These are phyloP conservation scores for Podarcis muralis DNA, from an alignment of 2,113 vertebrate genomes.

Conservation along the genomic window DNA sequence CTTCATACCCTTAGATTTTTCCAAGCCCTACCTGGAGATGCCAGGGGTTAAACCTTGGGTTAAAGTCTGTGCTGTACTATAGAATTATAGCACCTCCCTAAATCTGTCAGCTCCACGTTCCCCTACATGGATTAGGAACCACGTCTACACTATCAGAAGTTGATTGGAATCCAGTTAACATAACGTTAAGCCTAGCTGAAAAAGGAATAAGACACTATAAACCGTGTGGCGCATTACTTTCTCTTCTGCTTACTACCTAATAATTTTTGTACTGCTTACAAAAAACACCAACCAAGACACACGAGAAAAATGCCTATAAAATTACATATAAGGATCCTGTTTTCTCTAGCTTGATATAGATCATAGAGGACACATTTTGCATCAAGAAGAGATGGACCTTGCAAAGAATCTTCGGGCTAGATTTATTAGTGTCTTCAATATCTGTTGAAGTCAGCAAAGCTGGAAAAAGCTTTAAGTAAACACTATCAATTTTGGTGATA, in stretches of 20 bases:
- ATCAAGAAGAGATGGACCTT: slow-evolving; percentile 45
- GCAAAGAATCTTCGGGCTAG: slow-evolving; percentile 52
- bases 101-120: too few relatives aligned
- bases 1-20: too few relatives aligned
- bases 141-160: background rate
- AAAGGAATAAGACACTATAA: background rate
- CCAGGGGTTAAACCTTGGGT: too few relatives aligned
- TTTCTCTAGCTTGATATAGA: slow-evolving; percentile 53
- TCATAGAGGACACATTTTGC: slow-evolving; percentile 54
- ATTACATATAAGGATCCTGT: slow-evolving; percentile 62
- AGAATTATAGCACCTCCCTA: too few relatives aligned
- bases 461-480: slow-evolving; percentile 68
- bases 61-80: too few relatives aligned
- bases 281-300: slow-evolving; percentile 12
- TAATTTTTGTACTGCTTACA: slow-evolving; percentile 45
- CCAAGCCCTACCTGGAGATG: too few relatives aligned
- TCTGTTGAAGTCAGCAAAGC: slow-evolving; percentile 67
- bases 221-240: slow-evolving; percentile 12
- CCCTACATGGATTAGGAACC: background rate
- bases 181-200: background rate
- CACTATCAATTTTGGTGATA: slow-evolving; percentile 66
- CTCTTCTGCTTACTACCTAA: slow-evolving; percentile 60
- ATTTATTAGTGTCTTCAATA: slow-evolving; percentile 69
- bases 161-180: background rate
- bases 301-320: slow-evolving; percentile 57